Percentiles rank a stretch among this genome's conserved stretches.
phyloP scores from a whole-genome alignment of 1,140 invertebrate genomes.

The Antheraea pernyi region DNA sequence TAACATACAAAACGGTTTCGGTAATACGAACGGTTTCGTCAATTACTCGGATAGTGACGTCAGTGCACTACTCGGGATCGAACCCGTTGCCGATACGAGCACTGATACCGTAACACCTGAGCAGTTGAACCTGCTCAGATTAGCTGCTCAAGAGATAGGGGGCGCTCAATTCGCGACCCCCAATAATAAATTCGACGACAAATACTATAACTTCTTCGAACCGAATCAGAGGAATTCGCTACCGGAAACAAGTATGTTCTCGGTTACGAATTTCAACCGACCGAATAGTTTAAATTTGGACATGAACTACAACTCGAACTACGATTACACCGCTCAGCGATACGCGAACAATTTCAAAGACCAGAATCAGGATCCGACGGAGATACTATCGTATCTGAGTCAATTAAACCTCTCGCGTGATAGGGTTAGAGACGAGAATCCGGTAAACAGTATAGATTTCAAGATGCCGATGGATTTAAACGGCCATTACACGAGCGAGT shows the following conservation, averaged over 20 bases:
- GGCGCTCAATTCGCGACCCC: conserved; percentile 67
- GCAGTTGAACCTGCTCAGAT: conserved; percentile 67
- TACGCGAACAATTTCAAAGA: conserved; percentile 55
- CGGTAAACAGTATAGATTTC: conserved; percentile 46
- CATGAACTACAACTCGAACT: conserved; percentile 54
- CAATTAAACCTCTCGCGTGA: conserved; percentile 55
- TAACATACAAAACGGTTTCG: conserved; percentile 53
- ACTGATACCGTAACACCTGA: conserved; percentile 57
- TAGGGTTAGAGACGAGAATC: conserved; percentile 44
- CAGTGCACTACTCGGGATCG: conserved; percentile 46
- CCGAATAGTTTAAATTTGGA: conserved; percentile 67
- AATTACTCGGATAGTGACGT: conserved; percentile 59
- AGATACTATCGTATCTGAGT: conserved; percentile 58
- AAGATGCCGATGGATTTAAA: conserved; percentile 57
- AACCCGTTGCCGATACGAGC: conserved; percentile 42
- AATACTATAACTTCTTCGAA: conserved; percentile 70
- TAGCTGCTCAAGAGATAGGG: conserved; percentile 73
- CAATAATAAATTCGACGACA: conserved; percentile 56
- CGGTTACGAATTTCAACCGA: conserved; percentile 48
- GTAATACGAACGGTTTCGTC: conserved; percentile 52
- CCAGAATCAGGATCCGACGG: conserved; percentile 46
- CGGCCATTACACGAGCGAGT: conserved; percentile 52
- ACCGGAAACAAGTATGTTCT: conserved; percentile 53
- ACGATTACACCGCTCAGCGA: conserved; percentile 47
- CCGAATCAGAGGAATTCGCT: conserved; percentile 71